These are phyloP conservation scores for Cyclina sinensis DNA, from an alignment of 1,140 invertebrate species.

Conservation along the genomic window DNA sequence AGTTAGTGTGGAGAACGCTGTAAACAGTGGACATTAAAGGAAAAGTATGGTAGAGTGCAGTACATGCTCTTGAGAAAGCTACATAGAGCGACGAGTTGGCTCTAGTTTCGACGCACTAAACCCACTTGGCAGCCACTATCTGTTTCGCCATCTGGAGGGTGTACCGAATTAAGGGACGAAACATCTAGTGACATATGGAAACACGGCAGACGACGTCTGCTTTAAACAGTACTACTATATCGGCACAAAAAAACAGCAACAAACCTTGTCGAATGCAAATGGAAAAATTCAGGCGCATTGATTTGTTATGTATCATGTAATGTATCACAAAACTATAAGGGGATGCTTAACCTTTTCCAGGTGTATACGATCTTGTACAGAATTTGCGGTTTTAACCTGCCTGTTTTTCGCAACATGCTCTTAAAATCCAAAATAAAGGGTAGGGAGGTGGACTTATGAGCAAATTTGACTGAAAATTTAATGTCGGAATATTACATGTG, in stretches of 20 bases:
- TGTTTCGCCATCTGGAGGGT: constrained; percentile 36
- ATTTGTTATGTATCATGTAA: no score
- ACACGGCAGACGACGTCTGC: constrained; percentile 20
- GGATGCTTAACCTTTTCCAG: no score
- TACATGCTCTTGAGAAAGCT: not conserved
- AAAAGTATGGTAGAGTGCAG: constrained; percentile 9
- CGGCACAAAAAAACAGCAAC: no score
- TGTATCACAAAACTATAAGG: no score
- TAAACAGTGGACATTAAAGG: constrained; percentile 10
- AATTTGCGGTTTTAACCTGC: no score
- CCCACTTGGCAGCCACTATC: constrained; percentile 47
- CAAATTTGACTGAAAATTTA: not conserved
- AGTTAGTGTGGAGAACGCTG: constrained; percentile 52
- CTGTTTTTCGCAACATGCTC: not conserved
- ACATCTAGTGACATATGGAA: constrained; percentile 46
- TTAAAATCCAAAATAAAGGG: not conserved
- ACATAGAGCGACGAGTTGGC: constrained; percentile 55
- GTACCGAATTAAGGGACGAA: constrained; percentile 27
- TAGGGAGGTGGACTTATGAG: not conserved
- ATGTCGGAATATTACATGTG: not conserved
- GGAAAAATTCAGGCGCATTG: no score
- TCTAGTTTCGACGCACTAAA: constrained; percentile 43
- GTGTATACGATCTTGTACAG: no score
- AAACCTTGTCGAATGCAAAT: no score
- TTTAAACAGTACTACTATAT: constrained; percentile 36